Base-by-base conservation (phyloP, 1,140 invertebrate species). In the Pachyrhynchus sulphureomaculatus region DNA sequence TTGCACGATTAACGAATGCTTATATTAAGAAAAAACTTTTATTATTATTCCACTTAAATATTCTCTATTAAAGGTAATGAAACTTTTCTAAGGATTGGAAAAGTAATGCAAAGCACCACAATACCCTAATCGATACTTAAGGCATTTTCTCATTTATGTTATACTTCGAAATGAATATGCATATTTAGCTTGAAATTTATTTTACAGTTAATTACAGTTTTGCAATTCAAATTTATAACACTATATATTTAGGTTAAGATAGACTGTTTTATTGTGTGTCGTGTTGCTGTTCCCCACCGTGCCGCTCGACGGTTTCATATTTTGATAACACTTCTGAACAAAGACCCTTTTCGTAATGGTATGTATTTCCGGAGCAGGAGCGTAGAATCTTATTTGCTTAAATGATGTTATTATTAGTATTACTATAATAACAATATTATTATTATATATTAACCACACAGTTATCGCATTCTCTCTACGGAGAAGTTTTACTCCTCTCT, bases 161-260 rank as follows among this genome's bases (percentile, higher is more conserved):
- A 23, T 61, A 61, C 56, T 45, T 41, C 64, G 34, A 48, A 58
- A 63, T 66, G 59, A 63, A 66, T 63, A 63, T 63, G 59, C 60
- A 63, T 66, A 62, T 48, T 20, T 26, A 26, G 36, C 53, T 21
- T 41, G 55, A 66, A 54, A 66, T 65, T 65, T 65, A 65, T 65
- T 65, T 61, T 61, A 63, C 59, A 58, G 60, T 58, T 62, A 66
- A 66, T 62, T 59, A 63, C 60, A 63, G 54, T 66, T 66, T 66
- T 62, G 64, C 60, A 66, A 54, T 66, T 61, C 59, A 66, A 62
- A 66, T 62, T 63, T 55, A 41, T 42, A 55, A 55, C 55, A 62
- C 59, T 55, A 45, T 62, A 59, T 59, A 66, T 62, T 62, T 63
- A 63, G 64, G 59, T 62, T 66, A 52, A 63, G 64, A 66, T 66